Evolutionary conservation across 2,888 invertebrate genomes (phyloP).

Genomic region (Chironomus riparius): DNA sequence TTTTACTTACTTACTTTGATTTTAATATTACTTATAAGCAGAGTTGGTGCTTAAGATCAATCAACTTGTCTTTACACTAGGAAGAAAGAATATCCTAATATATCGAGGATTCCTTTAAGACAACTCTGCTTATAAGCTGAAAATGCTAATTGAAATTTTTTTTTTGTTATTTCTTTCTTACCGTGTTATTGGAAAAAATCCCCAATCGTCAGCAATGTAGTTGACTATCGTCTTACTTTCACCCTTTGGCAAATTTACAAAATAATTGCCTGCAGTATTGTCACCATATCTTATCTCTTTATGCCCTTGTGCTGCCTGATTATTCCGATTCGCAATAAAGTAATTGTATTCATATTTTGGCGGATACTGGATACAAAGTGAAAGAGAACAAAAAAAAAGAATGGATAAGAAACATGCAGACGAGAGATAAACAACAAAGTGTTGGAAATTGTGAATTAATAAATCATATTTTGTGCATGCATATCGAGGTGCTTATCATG

Average conservation of each 20-base stretch:
- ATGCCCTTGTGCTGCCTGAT: slow-evolving; percentile 41
- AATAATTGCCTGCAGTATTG: slow-evolving; percentile 43
- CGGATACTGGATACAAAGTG: slow-evolving; percentile 36
- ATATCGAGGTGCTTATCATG: not conserved
- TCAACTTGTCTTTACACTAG: too few relatives aligned
- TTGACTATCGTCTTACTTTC: slow-evolving; percentile 47
- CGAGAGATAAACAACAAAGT: not conserved
- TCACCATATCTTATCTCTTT: slow-evolving; percentile 42
- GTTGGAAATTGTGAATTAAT: not conserved
- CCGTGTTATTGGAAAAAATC: slow-evolving; percentile 53
- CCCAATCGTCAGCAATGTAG: slow-evolving; percentile 54
- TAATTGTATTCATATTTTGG: slow-evolving; percentile 48
- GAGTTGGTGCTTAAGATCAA: slow-evolving; percentile 38
- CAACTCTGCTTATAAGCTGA: slow-evolving; percentile 45
- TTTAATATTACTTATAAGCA: too few relatives aligned
- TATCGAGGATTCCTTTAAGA: slow-evolving; percentile 27
- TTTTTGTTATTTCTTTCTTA: slow-evolving; percentile 17
- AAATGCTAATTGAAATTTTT: slow-evolving; percentile 38
- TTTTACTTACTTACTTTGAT: too few relatives aligned
- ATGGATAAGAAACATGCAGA: not conserved
- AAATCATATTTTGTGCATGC: not conserved
- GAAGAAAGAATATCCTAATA: too few relatives aligned
- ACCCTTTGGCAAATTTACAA: slow-evolving; percentile 35
- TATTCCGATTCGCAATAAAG: slow-evolving; percentile 40
- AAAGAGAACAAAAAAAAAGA: slow-evolving; percentile 30